These are phyloP conservation scores for Pammene fasciana DNA, from an alignment of 2,888 invertebrate genomes.

Conservation along the genomic window DNA sequence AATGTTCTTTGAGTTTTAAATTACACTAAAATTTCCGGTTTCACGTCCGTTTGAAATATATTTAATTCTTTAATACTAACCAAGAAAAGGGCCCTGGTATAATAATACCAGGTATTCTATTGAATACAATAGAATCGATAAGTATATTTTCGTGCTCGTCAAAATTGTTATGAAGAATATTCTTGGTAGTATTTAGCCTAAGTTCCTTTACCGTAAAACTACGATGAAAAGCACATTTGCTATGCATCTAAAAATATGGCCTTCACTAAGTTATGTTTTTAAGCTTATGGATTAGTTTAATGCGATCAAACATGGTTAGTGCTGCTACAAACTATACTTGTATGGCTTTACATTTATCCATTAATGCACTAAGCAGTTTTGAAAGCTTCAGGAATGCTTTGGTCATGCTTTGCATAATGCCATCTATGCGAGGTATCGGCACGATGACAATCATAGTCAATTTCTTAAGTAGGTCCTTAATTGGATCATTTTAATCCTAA, in stretches of 20 bases:
- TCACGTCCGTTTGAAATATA: no score
- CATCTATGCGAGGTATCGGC: slow-evolving; percentile 7
- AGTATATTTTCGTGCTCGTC: no score
- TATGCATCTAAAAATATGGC: neutral
- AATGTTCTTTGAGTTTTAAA: neutral
- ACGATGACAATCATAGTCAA: neutral
- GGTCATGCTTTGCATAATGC: slow-evolving; percentile 12
- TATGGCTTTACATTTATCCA: neutral
- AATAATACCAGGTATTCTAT: no score
- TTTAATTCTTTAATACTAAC: no score
- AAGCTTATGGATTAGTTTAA: slow-evolving; percentile 7
- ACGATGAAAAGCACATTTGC: neutral
- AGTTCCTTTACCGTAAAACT: no score
- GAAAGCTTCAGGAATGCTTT: slow-evolving; percentile 8
- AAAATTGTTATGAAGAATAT: no score
- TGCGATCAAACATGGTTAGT: slow-evolving; percentile 10
- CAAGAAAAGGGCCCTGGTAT: no score
- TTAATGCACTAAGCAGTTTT: slow-evolving; percentile 13
- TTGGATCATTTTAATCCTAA: neutral
- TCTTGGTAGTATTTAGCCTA: no score
- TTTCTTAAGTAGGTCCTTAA: no score
- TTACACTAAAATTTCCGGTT: neutral
- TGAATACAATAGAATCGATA: no score
- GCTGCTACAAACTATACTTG: slow-evolving; percentile 13
- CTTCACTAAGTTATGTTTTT: neutral